Evolutionary conservation across 1,140 invertebrate species (phyloP).

Genomic region (Lordiphosa clarofinis): DNA sequence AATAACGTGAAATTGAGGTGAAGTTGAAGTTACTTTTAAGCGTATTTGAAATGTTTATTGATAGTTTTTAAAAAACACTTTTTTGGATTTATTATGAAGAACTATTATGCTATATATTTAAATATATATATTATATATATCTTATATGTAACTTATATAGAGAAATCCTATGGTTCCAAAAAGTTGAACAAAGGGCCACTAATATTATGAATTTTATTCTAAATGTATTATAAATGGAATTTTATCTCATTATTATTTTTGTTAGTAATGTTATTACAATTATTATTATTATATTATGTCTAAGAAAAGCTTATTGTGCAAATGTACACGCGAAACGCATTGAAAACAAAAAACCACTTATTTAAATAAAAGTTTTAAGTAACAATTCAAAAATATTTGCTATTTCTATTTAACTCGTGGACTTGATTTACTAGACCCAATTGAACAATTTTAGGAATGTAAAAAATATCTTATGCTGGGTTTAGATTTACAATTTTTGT

Average conservation of each 20-base stretch:
- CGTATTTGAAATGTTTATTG: conserved; percentile 49
- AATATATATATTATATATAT: conserved; percentile 28
- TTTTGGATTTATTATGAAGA: conserved; percentile 50
- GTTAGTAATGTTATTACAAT: conserved; percentile 76
- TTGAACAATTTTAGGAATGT: too few relatives aligned
- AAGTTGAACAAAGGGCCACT: conserved; percentile 52
- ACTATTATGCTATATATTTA: conserved; percentile 39
- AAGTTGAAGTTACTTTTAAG: conserved; percentile 39
- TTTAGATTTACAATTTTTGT: too few relatives aligned
- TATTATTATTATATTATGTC: conserved; percentile 59
- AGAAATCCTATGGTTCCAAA: conserved; percentile 48
- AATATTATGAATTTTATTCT: conserved; percentile 73
- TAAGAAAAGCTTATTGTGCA: conserved; percentile 73
- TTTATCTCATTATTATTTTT: conserved; percentile 67
- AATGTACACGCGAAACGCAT: conserved; percentile 75
- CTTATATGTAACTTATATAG: conserved; percentile 37
- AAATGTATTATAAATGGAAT: conserved; percentile 63
- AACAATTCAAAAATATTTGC: conserved; percentile 25
- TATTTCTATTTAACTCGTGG: too few relatives aligned
- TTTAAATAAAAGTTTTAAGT: conserved; percentile 67
- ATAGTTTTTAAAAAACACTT: conserved; percentile 57
- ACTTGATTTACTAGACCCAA: too few relatives aligned
- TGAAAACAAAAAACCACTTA: conserved; percentile 62
- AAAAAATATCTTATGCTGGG: too few relatives aligned
- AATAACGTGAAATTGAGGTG: conserved; percentile 31